phyloP scores from a whole-genome alignment of 2,888 invertebrate genomes.

The Mesorhabditis belari region DNA sequence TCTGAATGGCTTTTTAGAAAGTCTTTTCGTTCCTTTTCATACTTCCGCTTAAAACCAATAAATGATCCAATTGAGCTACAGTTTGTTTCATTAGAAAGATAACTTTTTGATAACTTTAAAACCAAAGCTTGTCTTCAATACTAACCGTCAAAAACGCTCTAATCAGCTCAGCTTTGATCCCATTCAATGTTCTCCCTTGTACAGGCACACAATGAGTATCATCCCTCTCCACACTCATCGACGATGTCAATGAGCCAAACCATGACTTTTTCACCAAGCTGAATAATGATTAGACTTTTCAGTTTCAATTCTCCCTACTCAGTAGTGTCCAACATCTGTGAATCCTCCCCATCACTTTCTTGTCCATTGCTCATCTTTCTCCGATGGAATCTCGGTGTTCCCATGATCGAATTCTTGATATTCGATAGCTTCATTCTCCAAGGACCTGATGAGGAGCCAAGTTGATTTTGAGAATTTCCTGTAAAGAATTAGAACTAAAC shows the following conservation, averaged over 20 bases:
- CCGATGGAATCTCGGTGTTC: constrained; percentile 88
- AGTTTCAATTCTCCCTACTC: constrained; percentile 32
- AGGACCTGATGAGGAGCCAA: constrained; percentile 36
- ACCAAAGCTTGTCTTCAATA: constrained; percentile 27
- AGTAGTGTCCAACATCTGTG: constrained; percentile 48
- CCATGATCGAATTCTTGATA: constrained; percentile 92
- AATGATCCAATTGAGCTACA: no score
- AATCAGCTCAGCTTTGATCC: constrained; percentile 94
- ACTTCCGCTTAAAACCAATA: no score
- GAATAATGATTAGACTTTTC: constrained; percentile 14
- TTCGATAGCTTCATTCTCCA: constrained; percentile 89
- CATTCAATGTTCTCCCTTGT: constrained; percentile 88
- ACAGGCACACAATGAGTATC: constrained; percentile 93
- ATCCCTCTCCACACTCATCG: constrained; percentile 68
- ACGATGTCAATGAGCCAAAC: constrained; percentile 96
- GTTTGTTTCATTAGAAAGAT: background rate
- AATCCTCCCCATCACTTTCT: constrained; percentile 51
- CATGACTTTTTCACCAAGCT: constrained; percentile 87
- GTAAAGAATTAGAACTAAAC: background rate
- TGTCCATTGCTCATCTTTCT: constrained; percentile 70
- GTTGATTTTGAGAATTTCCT: constrained; percentile 30
- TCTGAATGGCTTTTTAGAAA: constrained; percentile 62
- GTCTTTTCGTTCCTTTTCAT: no score
- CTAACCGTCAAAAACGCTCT: constrained; percentile 95
- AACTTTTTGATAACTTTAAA: background rate